Conservation (phyloP, 2,888 invertebrate genomes). For the Pteria penguin region DNA sequence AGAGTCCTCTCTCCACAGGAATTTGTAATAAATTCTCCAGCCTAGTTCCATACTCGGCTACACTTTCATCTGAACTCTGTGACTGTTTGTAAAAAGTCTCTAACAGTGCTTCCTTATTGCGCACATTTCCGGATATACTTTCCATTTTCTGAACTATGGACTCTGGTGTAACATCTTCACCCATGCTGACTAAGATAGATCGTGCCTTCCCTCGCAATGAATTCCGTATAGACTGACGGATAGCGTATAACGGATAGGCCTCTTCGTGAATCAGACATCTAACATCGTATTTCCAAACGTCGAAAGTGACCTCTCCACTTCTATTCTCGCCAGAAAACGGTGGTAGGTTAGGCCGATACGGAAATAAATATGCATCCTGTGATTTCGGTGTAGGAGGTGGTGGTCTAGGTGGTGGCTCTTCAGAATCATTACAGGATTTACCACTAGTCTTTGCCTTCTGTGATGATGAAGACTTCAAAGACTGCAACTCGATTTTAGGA, state of each 20-base stretch:
- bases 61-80: slow-evolving; percentile 9
- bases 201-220: slow-evolving; percentile 1
- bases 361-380: neutral
- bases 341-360: neutral
- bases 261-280: neutral
- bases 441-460: neutral
- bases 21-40: neutral
- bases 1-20: neutral
- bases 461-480: neutral
- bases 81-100: slow-evolving; percentile 5
- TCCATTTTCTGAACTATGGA: slow-evolving; percentile 21
- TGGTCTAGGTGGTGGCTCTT: neutral
- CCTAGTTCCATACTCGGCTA: slow-evolving; percentile 23
- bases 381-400: neutral
- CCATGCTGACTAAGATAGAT: neutral
- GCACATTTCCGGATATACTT: slow-evolving; percentile 27
- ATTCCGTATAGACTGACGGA: slow-evolving; percentile 17
- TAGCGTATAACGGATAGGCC: neutral
- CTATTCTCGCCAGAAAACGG: neutral
- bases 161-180: neutral
- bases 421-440: no score
- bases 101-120: neutral
- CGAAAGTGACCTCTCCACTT: neutral
- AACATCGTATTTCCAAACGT: slow-evolving; percentile 15
- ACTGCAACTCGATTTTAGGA: neutral